A percentile compares a stretch with the other conserved stretches of the same genome.
Evolutionary conservation across 1,140 invertebrate species (phyloP).

Genomic region (Daktulosphaira vitifoliae): DNA sequence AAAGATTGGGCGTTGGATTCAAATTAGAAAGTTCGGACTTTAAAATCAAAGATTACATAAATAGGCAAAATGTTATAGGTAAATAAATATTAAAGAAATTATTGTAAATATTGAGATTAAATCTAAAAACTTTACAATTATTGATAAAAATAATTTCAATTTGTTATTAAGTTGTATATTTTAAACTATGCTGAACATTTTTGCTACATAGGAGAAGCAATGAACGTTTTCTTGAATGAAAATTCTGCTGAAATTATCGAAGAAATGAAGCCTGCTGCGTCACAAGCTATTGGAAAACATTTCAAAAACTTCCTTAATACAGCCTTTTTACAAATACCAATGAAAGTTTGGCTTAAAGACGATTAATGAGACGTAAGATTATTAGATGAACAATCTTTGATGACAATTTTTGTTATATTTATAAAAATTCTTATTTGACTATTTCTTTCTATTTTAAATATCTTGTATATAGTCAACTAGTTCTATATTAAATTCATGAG

Average conservation of each 20-base stretch:
- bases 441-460: too few species aligned
- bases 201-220: conserved; percentile 55
- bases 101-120: not conserved
- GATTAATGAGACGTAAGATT: not conserved
- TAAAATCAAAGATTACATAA: conserved; percentile 59
- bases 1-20: conserved; percentile 60
- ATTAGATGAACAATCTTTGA: not conserved
- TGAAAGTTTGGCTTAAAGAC: conserved; percentile 63
- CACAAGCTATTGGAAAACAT: conserved; percentile 62
- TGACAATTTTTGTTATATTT: not conserved
- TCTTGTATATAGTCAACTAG: too few species aligned
- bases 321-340: conserved; percentile 64
- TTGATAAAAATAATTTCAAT: too few species aligned
- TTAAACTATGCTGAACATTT: too few species aligned
- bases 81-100: conserved; percentile 36
- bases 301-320: conserved; percentile 67
- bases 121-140: too few species aligned
- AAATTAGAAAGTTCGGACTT: conserved; percentile 58
- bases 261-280: conserved; percentile 71
- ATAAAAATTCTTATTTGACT: not conserved
- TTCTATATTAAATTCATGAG: too few species aligned
- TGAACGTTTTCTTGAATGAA: conserved; percentile 76
- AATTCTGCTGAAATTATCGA: conserved; percentile 74
- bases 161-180: too few species aligned
- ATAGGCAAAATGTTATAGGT: conserved; percentile 65